These are phyloP conservation scores for Netelia virgata DNA, from an alignment of 2,888 invertebrate species.

Conservation along the genomic window DNA sequence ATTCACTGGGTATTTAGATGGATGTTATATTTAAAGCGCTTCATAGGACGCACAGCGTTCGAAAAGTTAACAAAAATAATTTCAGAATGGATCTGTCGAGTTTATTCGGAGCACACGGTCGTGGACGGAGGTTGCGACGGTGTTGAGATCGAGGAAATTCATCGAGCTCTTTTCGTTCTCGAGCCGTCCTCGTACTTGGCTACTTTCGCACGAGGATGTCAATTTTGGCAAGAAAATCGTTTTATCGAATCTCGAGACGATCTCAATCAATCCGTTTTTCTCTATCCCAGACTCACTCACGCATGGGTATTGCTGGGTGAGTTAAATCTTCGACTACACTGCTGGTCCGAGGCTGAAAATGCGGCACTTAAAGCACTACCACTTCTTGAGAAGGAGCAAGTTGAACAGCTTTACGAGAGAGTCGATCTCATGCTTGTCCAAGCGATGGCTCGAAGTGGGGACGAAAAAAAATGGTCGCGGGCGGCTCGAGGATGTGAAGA, in stretches of 20 bases:
- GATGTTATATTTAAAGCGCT: neutral
- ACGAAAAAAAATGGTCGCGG: constrained; percentile 85
- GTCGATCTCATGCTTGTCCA: constrained; percentile 82
- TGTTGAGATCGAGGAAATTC: constrained; percentile 85
- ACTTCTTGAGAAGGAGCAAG: constrained; percentile 79
- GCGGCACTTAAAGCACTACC: constrained; percentile 83
- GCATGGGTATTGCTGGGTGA: constrained; percentile 86
- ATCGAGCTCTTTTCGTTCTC: constrained; percentile 86
- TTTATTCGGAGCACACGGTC: constrained; percentile 85
- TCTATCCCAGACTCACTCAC: constrained; percentile 84
- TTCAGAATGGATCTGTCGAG: constrained; percentile 88
- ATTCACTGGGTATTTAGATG: constrained; percentile 83
- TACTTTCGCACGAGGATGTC: constrained; percentile 87
- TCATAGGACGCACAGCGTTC: too few species aligned
- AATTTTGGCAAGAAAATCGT: constrained; percentile 86
- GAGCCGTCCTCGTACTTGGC: constrained; percentile 88
- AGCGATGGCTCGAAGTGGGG: constrained; percentile 83
- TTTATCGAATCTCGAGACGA: constrained; percentile 87
- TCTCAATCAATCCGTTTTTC: constrained; percentile 83
- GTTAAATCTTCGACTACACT: constrained; percentile 85
- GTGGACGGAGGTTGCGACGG: constrained; percentile 74
- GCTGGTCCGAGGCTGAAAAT: constrained; percentile 85
- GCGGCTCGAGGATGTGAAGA: constrained; percentile 81
- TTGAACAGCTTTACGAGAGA: constrained; percentile 75
- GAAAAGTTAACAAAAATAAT: neutral